Conservation (phyloP, 2,797 vertebrate species). For the Neosilurus mollespiculum region DNA sequence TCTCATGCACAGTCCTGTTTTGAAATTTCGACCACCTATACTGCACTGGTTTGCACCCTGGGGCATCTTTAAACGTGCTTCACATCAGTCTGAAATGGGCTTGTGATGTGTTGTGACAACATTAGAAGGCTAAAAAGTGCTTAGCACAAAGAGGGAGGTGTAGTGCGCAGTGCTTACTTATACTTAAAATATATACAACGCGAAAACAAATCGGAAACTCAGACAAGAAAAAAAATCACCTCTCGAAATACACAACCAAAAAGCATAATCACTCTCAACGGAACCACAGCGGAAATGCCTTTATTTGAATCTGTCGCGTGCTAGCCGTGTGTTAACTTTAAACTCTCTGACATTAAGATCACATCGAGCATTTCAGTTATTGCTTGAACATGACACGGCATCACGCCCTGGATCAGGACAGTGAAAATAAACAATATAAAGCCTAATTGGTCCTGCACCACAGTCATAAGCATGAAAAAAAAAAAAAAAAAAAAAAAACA, state of each 20-base stretch:
- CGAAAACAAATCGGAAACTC: neutral
- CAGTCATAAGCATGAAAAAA: neutral
- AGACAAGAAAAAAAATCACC: no score
- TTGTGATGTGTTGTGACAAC: conserved; percentile 53
- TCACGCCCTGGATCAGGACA: neutral
- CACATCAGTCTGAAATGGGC: conserved; percentile 47
- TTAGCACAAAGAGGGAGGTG: neutral
- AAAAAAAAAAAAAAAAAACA: neutral
- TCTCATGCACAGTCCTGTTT: conserved; percentile 61
- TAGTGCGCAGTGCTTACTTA: neutral
- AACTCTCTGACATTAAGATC: neutral
- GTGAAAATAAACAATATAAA: neutral
- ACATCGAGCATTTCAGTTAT: neutral
- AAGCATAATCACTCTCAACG: neutral
- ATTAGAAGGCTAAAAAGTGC: conserved; percentile 31
- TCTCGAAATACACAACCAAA: neutral
- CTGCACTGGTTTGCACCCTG: conserved; percentile 53
- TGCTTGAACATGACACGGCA: neutral
- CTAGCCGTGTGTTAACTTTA: neutral
- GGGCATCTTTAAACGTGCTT: conserved; percentile 42
- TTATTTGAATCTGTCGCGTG: neutral
- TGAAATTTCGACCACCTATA: conserved; percentile 65
- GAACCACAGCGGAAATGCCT: neutral
- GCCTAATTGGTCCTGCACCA: neutral
- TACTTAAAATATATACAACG: neutral